Percentiles rank a stretch among this genome's conserved stretches.
These are phyloP conservation scores for Malacoctenus gilli DNA, from an alignment of 2,797 vertebrate genomes.

Conservation along the genomic window DNA sequence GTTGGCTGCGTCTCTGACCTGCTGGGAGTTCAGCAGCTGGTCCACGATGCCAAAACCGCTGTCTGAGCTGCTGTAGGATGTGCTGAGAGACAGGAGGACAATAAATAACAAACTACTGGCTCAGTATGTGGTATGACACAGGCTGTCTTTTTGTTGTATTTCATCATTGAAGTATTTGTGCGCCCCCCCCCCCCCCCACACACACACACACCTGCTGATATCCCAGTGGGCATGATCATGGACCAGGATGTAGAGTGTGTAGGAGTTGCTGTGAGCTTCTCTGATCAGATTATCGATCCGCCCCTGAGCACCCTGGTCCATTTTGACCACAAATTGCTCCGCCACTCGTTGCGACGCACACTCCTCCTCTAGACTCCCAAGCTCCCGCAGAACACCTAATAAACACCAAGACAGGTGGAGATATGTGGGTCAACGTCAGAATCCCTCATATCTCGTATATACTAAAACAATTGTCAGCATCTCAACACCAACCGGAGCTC, in stretches of 20 bases:
- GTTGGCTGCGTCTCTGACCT: slow-evolving; percentile 92
- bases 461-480: neutral
- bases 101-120: neutral
- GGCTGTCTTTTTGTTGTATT: too few relatives aligned
- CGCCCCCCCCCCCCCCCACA: neutral
- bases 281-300: slow-evolving; percentile 90
- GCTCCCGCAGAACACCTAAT: slow-evolving; percentile 90
- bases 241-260: slow-evolving; percentile 93
- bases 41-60: slow-evolving; percentile 87
- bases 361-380: slow-evolving; percentile 89
- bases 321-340: slow-evolving; percentile 90
- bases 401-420: slow-evolving; percentile 13
- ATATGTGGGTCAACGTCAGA: slow-evolving; percentile 59
- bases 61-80: slow-evolving; percentile 77
- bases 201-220: slow-evolving; percentile 84
- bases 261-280: slow-evolving; percentile 90
- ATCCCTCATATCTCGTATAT: slow-evolving; percentile 80
- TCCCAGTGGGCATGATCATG: slow-evolving; percentile 98
- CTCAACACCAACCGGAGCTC: slow-evolving; percentile 87
- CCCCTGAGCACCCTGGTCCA: slow-evolving; percentile 86
- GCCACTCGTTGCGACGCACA: slow-evolving; percentile 83
- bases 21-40: slow-evolving; percentile 90
- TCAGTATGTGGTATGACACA: too few relatives aligned
- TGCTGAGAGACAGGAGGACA: slow-evolving; percentile 49
- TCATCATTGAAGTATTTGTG: neutral